Evolutionary conservation across 2,888 invertebrate species (phyloP).

Genomic region (Pachliopta kotzebuea): DNA sequence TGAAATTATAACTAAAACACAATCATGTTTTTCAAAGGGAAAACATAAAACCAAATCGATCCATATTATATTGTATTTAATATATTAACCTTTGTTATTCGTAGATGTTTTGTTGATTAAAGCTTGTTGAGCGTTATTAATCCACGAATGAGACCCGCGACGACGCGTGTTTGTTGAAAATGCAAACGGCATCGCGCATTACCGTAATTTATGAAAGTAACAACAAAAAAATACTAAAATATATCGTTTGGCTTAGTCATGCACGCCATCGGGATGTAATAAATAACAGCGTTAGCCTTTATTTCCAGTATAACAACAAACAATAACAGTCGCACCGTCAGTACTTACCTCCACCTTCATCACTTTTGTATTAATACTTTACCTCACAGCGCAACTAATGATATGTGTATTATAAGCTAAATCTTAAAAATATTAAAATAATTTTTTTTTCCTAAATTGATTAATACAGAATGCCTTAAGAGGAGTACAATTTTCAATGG

Average conservation of each 20-base stretch:
- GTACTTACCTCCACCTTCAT: neutral
- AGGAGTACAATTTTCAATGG: too few species aligned
- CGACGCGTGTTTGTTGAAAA: slow-evolving; percentile 48
- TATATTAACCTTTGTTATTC: neutral
- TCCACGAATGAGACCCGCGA: slow-evolving; percentile 49
- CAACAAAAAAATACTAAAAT: slow-evolving; percentile 40
- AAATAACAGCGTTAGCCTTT: slow-evolving; percentile 21
- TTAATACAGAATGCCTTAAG: too few species aligned
- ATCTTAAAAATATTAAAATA: too few species aligned
- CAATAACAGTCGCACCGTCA: neutral
- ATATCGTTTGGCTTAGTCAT: slow-evolving; percentile 21
- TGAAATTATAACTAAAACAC: too few species aligned
- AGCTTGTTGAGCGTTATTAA: neutral
- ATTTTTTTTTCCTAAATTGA: too few species aligned
- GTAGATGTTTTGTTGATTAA: slow-evolving; percentile 17
- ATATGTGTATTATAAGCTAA: too few species aligned
- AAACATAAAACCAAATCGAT: too few species aligned
- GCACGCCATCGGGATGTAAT: slow-evolving; percentile 26
- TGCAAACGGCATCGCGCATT: slow-evolving; percentile 63
- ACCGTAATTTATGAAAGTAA: slow-evolving; percentile 54
- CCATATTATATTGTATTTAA: too few species aligned
- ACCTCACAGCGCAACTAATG: neutral
- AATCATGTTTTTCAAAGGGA: too few species aligned
- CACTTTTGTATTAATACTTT: neutral
- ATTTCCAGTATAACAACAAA: neutral